phyloP scores from a whole-genome alignment of 2,797 vertebrate species.

The Taeniopygia guttata region DNA sequence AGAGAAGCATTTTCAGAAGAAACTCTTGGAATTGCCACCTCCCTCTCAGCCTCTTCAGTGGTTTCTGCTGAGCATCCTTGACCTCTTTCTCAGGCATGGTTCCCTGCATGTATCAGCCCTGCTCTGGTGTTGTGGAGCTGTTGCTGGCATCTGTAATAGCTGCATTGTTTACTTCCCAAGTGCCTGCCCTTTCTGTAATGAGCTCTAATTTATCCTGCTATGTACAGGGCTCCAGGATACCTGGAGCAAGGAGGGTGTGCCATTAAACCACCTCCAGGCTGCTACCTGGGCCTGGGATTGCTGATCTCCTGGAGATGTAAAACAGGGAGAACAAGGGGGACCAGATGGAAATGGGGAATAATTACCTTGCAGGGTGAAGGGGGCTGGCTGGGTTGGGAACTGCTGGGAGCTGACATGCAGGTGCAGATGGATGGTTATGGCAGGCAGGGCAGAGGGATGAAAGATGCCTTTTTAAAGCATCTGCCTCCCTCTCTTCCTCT shows the following conservation, averaged over 20 bases:
- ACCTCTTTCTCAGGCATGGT: not conserved
- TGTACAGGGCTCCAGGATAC: not conserved
- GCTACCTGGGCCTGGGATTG: not conserved
- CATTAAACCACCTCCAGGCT: not conserved
- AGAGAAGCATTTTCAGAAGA: not conserved
- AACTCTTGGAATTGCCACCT: not conserved
- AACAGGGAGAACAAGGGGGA: conserved; percentile 1
- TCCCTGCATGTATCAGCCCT: not conserved
- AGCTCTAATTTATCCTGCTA: conserved; percentile 33
- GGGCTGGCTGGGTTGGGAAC: conserved; percentile 1
- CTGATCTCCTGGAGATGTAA: conserved; percentile 36
- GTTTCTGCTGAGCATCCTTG: not conserved
- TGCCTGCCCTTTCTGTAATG: conserved; percentile 34
- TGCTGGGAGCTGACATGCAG: not conserved
- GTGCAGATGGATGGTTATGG: not conserved
- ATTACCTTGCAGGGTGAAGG: conserved; percentile 43
- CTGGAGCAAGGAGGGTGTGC: not conserved
- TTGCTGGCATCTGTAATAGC: not conserved
- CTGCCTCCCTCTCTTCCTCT: conserved; percentile 60
- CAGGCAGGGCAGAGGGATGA: not conserved
- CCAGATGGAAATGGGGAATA: conserved; percentile 21
- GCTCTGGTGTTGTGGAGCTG: not conserved
- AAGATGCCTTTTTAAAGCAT: conserved; percentile 36
- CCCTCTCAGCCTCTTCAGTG: not conserved
- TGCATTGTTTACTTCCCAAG: conserved; percentile 37